A percentile compares a stretch with the other conserved stretches of the same genome.
These are phyloP conservation scores for Prunella himalayana DNA, from an alignment of 2,113 vertebrate genomes.

Conservation along the genomic window DNA sequence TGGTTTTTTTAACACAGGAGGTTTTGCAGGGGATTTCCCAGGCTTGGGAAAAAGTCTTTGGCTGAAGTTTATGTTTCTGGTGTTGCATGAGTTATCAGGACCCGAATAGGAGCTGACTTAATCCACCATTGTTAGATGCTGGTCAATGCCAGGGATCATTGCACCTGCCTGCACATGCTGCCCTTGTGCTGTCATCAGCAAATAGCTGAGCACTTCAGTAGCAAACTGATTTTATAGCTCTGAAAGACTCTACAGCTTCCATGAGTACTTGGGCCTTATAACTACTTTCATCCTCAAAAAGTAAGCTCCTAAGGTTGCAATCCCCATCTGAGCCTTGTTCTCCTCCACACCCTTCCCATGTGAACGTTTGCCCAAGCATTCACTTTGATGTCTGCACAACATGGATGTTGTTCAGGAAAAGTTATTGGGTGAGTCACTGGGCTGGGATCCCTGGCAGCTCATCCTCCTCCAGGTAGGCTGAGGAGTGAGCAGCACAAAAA, in stretches of 20 bases:
- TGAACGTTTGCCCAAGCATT: neutral
- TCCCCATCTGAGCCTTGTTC: constrained; percentile 28
- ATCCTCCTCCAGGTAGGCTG: constrained; percentile 9
- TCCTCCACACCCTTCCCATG: neutral
- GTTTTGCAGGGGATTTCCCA: neutral
- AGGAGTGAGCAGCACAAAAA: rapidly evolving
- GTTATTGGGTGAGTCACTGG: neutral
- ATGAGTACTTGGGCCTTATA: neutral
- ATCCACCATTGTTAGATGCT: neutral
- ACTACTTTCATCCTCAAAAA: neutral
- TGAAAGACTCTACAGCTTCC: rapidly evolving
- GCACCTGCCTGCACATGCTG: neutral
- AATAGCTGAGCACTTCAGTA: neutral
- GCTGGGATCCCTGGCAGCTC: neutral
- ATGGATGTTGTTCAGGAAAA: neutral
- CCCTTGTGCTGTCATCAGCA: neutral
- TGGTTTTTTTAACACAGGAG: neutral
- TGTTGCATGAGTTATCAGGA: neutral
- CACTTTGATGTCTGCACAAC: neutral
- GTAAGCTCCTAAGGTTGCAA: neutral
- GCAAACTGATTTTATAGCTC: neutral
- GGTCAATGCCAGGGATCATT: neutral
- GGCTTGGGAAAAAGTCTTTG: neutral
- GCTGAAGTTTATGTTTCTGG: neutral
- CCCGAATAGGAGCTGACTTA: rapidly evolving